Evolutionary conservation across 2,113 vertebrate species (phyloP), one percentile per base, ranked within the genome.

Genomic region (Burhinus bistriatus): DNA sequence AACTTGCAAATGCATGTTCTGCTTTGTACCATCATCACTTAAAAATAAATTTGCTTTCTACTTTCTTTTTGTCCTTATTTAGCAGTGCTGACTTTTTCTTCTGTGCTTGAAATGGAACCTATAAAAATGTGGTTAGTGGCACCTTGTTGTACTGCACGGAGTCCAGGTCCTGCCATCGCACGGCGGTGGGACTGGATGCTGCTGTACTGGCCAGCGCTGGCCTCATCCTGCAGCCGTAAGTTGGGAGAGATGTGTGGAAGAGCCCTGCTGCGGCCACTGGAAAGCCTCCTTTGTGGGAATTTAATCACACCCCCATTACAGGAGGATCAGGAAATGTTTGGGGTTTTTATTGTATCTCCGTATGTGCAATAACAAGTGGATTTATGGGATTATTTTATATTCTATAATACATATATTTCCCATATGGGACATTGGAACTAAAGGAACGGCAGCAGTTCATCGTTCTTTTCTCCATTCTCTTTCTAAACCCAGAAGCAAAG

Each of bases 131-230:
- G 49, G 49, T 51, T 51, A 25, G 5, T 1, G 36, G 51, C 20
- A 12, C 42, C 26, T 17, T 42, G 13, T 36, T 2, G 13, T 9
- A 12, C 11, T 0, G 1, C 15, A 6, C 40, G 11, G 57, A 34
- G 64, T 8, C 51, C 9, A 0, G 6, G 16, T 12, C 21, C 58
- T 36, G n/a, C 19, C 11, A 11, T 32, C 29, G 11, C 54, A 11
- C 54, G 4, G 29, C 18, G 54, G 29, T 32, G 40, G 49, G 40
- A 5, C 12, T 5, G 5, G 47, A 4, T 30, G 23, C 32, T 8
- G 54, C 49, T 49, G 47, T 49, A 40, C 40, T 40, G 40, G 40
- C 40, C 40, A 14, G 44, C 15, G 49, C 49, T 15, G 9, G 27
- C 27, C 15, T 29, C 27, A 5, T 29, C 52, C 51, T 29, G 52